Base-by-base conservation (phyloP, 2,888 invertebrate species). In the Perizoma affinitatum region DNA sequence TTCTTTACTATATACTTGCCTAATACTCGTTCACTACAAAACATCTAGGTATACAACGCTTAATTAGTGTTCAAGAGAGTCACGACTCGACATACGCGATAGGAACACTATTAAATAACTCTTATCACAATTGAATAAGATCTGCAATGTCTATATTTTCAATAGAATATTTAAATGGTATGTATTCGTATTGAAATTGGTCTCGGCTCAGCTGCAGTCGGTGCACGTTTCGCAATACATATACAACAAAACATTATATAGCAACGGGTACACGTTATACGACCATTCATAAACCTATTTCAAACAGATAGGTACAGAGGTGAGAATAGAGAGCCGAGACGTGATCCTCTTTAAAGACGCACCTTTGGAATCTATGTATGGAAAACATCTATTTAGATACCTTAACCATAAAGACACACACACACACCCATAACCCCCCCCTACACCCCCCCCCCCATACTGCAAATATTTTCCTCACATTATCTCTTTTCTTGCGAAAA, bases 151-250 rank as follows among this genome's bases (percentile, higher is more conserved):
- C 4, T 34, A 11, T 34, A 46, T 34, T 41, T 45, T 58, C 44
- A 60, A 63, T 56, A 54, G 56, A 60, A 68, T 63, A 69, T 65
- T 62, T 48, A 65, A 67, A 65, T 62, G 36, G 54, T 38, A 41
- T 55, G 38, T 45, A 67, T 69, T 69, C 65, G 57, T 65, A 65
- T 69, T 51, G 58, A 56, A 69, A 69, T 60, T 58, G 58, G 44
- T 45, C 56, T 58, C 53, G 55, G 54, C 44, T 49, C 55, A 62
- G 63, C 60, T 63, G 66, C 65, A 62, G 46, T 49, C 38, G 63
- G 50, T 52, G 57, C 56, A 67, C 61, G 62, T 63, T 64, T 62
- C 44, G 61, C 58, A 66, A 66, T 10, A 50, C 45, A 38, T 22
- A 61, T 5, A 38, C 41, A 34, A 51, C 52, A 35, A 4, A 9